phyloP scores from a whole-genome alignment of 2,888 invertebrate genomes.

The Caprella mutica region DNA sequence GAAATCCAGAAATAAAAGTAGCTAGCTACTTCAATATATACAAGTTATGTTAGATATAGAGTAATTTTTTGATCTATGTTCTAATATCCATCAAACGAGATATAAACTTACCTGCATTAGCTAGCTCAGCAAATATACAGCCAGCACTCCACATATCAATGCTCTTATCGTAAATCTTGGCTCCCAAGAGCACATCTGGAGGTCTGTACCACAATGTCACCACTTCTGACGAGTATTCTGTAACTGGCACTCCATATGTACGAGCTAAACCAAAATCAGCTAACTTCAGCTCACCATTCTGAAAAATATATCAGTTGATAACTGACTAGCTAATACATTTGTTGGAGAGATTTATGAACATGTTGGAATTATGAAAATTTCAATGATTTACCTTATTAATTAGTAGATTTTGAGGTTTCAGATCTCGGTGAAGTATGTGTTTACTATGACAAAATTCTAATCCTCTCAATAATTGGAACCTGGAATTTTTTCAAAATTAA shows the following conservation, averaged over 20 bases:
- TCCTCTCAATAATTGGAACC: constrained; percentile 82
- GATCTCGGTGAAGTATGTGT: constrained; percentile 87
- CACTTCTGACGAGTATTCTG: constrained; percentile 99
- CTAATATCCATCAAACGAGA: background rate
- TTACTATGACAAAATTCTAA: constrained; percentile 95
- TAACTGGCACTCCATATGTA: constrained; percentile 97
- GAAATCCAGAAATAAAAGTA: too few relatives aligned
- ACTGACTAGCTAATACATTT: too few relatives aligned
- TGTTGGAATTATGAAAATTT: too few relatives aligned
- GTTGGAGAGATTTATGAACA: too few relatives aligned
- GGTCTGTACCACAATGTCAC: constrained; percentile 98
- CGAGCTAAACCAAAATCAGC: constrained; percentile 98
- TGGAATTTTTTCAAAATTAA: constrained; percentile 35
- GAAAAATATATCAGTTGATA: too few relatives aligned
- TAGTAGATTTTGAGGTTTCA: constrained; percentile 92
- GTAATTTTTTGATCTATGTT: too few relatives aligned
- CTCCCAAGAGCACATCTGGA: constrained; percentile 96
- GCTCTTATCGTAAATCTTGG: constrained; percentile 94
- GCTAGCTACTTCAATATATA: too few relatives aligned
- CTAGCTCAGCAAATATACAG: constrained; percentile 75
- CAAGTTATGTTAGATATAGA: too few relatives aligned
- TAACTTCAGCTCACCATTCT: constrained; percentile 87
- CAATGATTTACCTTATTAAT: constrained; percentile 82
- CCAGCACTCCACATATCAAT: constrained; percentile 99
- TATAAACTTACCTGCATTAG: constrained; percentile 42